A percentile compares a stretch with the other conserved stretches of the same genome.
phyloP scores from a whole-genome alignment of 2,888 invertebrate species.

The Lepidocyrtinus sp. region DNA sequence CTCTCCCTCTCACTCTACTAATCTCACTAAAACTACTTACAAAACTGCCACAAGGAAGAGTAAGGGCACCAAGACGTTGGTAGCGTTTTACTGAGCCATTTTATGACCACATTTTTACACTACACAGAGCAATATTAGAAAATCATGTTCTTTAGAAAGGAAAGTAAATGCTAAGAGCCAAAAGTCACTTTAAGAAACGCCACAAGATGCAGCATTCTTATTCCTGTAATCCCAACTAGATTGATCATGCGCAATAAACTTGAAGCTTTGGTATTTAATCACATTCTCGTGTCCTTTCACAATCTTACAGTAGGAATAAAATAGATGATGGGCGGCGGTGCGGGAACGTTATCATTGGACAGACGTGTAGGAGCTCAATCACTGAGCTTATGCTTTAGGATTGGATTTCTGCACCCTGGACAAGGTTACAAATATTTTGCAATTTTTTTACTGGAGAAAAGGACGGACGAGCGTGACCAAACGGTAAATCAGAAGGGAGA shows the following conservation, averaged over 20 bases:
- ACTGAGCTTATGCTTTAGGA: background rate
- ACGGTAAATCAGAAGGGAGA: background rate
- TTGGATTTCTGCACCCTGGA: constrained; percentile 32
- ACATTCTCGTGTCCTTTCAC: constrained; percentile 5
- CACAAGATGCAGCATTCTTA: constrained; percentile 24
- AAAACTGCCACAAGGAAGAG: background rate
- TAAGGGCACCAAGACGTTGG: background rate
- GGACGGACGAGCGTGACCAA: constrained; percentile 27
- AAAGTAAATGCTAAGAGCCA: constrained; percentile 35
- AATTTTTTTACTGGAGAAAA: constrained; percentile 3
- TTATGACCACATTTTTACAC: constrained; percentile 8
- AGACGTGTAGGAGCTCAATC: constrained; percentile 28
- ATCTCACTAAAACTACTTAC: constrained; percentile 24
- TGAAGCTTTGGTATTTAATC: background rate
- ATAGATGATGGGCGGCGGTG: constrained; percentile 14
- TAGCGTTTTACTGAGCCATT: constrained; percentile 22
- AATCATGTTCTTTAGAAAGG: background rate
- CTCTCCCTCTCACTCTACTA: background rate
- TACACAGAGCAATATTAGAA: background rate
- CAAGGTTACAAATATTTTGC: constrained; percentile 20
- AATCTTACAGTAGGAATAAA: background rate
- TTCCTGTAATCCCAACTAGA: background rate
- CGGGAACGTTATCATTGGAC: constrained; percentile 24
- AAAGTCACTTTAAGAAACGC: constrained; percentile 20
- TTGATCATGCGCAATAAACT: background rate